Evolutionary conservation across 35 echinoderm and acorn worm species (phyloP).

Genomic region (Patiria miniata): DNA sequence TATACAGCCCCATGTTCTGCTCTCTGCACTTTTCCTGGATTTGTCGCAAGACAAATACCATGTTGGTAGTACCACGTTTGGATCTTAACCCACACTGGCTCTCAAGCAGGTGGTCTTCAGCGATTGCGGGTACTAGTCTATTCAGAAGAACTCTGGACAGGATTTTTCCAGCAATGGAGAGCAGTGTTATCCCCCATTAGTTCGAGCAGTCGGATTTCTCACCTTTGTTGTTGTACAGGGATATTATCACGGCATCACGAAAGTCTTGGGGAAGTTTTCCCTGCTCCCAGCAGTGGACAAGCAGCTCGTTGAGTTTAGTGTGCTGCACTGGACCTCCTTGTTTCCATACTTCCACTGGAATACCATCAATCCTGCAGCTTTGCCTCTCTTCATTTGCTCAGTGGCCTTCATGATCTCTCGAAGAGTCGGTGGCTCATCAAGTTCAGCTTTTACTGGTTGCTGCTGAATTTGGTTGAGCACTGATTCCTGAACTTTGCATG

Average conservation of each 20-base stretch:
- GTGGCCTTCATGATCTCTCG: background rate
- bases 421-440: background rate
- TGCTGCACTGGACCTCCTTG: too few species aligned
- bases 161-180: constrained; percentile 55
- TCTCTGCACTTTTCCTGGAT: constrained; percentile 42
- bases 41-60: constrained; percentile 38
- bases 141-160: constrained; percentile 51
- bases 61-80: constrained; percentile 43
- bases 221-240: background rate
- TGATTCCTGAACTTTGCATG: background rate
- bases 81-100: constrained; percentile 66
- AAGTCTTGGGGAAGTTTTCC: background rate
- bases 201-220: constrained; percentile 19
- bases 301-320: constrained; percentile 1
- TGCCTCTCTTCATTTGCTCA: background rate
- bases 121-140: constrained; percentile 29
- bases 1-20: background rate
- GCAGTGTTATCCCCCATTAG: constrained; percentile 24
- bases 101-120: constrained; percentile 49
- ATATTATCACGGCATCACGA: background rate
- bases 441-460: background rate
- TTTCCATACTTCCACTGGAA: background rate
- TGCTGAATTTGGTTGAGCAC: background rate
- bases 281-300: background rate
- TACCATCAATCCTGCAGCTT: background rate